Evolutionary conservation across 1,140 invertebrate species (phyloP).

Genomic region (Dinoponera quadriceps): DNA sequence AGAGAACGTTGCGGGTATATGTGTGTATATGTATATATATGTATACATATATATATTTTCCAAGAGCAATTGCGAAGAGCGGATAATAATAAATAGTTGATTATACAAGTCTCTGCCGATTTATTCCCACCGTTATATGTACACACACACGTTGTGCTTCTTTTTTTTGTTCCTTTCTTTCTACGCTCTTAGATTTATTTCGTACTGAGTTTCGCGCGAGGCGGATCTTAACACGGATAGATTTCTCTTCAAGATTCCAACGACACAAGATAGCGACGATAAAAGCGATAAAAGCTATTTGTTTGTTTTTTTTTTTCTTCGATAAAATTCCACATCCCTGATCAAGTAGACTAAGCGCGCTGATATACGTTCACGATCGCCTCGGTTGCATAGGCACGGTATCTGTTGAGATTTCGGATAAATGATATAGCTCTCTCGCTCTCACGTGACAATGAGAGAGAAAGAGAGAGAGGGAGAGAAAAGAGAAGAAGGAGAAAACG

Average conservation of each 20-base stretch:
- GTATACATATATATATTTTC: constrained; percentile 64
- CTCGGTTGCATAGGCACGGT: constrained; percentile 40
- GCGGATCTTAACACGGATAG: constrained; percentile 80
- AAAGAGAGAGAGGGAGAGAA: not conserved
- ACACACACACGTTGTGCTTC: constrained; percentile 62
- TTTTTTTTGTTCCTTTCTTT: not conserved
- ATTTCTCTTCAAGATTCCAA: constrained; percentile 80
- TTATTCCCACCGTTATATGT: constrained; percentile 63
- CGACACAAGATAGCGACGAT: constrained; percentile 79
- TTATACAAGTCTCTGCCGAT: constrained; percentile 68
- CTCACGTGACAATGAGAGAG: constrained; percentile 38
- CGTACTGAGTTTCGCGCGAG: constrained; percentile 72
- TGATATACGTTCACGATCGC: constrained; percentile 33
- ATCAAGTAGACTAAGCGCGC: constrained; percentile 14
- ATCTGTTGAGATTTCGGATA: constrained; percentile 51
- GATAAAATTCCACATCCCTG: constrained; percentile 49
- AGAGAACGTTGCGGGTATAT: constrained; percentile 19
- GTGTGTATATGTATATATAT: not conserved
- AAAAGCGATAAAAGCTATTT: constrained; percentile 72
- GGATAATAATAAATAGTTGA: constrained; percentile 65
- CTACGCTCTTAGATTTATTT: constrained; percentile 62
- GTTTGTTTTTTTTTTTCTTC: too few species aligned
- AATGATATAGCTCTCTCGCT: constrained; percentile 7
- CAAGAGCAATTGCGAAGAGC: constrained; percentile 54
- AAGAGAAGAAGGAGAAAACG: not conserved